Conservation (phyloP, 2,113 vertebrate genomes). For the Epinephelus cyanopodus region DNA sequence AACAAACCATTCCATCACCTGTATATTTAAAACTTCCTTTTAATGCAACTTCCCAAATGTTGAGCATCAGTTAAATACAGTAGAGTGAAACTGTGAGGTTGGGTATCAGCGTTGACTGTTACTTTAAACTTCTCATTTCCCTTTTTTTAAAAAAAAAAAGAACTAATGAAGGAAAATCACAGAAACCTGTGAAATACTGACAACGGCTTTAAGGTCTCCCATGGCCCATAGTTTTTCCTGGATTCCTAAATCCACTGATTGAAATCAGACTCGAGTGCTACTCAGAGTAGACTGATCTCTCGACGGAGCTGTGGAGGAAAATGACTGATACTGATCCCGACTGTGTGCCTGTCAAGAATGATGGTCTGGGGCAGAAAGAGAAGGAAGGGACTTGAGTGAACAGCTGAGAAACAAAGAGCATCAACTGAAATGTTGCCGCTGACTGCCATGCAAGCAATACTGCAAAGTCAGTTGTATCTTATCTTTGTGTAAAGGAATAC, state of each 20-base stretch:
- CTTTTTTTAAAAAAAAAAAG: constrained; percentile 53
- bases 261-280: constrained; percentile 47
- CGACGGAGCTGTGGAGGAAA: constrained; percentile 50
- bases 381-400: constrained; percentile 57
- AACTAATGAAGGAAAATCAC: constrained; percentile 2
- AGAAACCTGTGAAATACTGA: constrained; percentile 28
- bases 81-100: not conserved
- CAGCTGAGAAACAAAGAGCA: constrained; percentile 39
- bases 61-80: constrained; percentile 12
- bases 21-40: not conserved
- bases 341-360: constrained; percentile 67
- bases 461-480: constrained; percentile 35
- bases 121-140: constrained; percentile 43
- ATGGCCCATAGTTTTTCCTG: constrained; percentile 23
- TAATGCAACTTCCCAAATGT: not conserved
- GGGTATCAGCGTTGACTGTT: not conserved
- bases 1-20: constrained; percentile 1
- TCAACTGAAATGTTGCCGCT: constrained; percentile 41
- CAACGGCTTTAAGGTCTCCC: constrained; percentile 25
- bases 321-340: constrained; percentile 60
- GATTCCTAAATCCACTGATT: constrained; percentile 41
- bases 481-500: constrained; percentile 25
- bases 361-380: constrained; percentile 68
- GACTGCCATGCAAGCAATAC: constrained; percentile 52
- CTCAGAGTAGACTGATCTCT: constrained; percentile 42